Conservation (phyloP, 2,888 invertebrate species). For the Nycteola revayana region DNA sequence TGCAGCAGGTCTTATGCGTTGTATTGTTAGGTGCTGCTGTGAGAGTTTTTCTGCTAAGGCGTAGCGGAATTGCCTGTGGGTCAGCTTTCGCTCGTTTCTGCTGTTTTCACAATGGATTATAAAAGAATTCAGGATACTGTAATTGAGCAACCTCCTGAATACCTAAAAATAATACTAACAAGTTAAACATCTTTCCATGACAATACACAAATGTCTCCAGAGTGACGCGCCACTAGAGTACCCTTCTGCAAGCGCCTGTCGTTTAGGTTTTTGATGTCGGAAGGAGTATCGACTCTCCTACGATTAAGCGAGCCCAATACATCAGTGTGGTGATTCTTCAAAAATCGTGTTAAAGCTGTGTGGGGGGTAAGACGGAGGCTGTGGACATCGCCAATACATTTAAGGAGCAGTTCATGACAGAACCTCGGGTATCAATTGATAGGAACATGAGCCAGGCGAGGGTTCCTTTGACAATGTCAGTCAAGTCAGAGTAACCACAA, state of each 20-base stretch:
- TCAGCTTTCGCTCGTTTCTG: constrained; percentile 2
- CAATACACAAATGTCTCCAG: background rate
- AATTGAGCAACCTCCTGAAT: constrained; percentile 3
- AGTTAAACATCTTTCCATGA: background rate
- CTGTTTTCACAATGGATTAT: constrained; percentile 3
- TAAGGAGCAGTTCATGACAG: too few species aligned
- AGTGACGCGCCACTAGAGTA: background rate
- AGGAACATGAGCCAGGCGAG: too few species aligned
- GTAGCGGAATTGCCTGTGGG: constrained; percentile 3
- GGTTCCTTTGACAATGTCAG: too few species aligned
- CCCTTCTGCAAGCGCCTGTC: background rate
- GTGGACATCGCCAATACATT: too few species aligned
- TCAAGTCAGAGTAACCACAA: too few species aligned
- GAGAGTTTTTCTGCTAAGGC: constrained; percentile 4
- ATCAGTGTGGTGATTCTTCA: constrained; percentile 5
- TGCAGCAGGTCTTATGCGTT: constrained; percentile 3
- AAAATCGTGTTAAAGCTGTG: too few species aligned
- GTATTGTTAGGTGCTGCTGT: constrained; percentile 4
- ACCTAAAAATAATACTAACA: constrained; percentile 1
- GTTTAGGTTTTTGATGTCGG: background rate
- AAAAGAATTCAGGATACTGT: constrained; percentile 3
- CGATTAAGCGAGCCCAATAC: constrained; percentile 8
- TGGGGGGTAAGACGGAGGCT: too few species aligned
- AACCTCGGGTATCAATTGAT: too few species aligned
- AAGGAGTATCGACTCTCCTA: constrained; percentile 2